phyloP scores from a whole-genome alignment of 53 echinoderm and acorn worm genomes.

The Stichopus horrens region DNA sequence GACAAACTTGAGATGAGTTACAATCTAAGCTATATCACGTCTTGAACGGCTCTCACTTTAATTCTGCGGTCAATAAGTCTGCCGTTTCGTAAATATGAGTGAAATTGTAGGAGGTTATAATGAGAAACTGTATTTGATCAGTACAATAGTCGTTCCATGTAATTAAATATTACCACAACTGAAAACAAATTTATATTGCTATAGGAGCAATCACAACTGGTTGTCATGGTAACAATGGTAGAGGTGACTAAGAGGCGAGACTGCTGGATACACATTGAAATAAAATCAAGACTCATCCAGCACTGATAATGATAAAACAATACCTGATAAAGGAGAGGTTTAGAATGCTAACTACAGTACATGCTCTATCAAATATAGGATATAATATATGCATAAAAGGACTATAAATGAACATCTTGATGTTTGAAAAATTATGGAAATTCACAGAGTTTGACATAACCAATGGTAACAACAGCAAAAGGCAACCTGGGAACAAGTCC shows the following conservation, averaged over 20 bases:
- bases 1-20: neutral
- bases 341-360: too few species aligned
- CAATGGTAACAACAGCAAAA: too few species aligned
- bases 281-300: neutral
- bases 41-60: neutral
- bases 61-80: slow-evolving; percentile 27
- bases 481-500: too few species aligned
- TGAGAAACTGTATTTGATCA: slow-evolving; percentile 18
- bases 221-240: neutral
- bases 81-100: slow-evolving; percentile 6
- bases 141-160: slow-evolving; percentile 19
- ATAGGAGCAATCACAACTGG: neutral
- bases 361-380: too few species aligned
- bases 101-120: neutral
- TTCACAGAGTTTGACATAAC: too few species aligned
- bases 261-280: neutral
- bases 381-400: too few species aligned
- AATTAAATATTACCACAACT: slow-evolving; percentile 28
- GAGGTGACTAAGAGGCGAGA: neutral
- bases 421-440: too few species aligned
- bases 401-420: too few species aligned
- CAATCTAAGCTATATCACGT: neutral
- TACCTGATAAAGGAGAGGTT: too few species aligned
- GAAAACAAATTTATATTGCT: neutral
- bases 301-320: neutral